A percentile compares a stretch with the other conserved stretches of the same genome.
These are phyloP conservation scores for Coremacera marginata DNA, from an alignment of 2,888 invertebrate species.

Conservation along the genomic window DNA sequence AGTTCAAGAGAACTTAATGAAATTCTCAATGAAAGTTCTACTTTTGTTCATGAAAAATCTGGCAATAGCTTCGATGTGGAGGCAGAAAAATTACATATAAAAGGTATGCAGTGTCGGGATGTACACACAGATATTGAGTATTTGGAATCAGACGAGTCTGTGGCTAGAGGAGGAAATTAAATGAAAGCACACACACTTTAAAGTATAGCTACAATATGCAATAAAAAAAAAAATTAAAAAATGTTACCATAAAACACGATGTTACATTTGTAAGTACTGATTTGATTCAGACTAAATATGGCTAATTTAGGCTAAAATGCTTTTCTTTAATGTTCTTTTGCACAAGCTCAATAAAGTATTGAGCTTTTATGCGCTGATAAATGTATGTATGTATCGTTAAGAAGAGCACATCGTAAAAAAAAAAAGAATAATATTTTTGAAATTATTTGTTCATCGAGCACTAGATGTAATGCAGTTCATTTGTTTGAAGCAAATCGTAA, in stretches of 20 bases:
- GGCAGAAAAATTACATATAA: constrained; percentile 71
- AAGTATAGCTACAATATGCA: neutral
- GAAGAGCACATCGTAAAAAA: neutral
- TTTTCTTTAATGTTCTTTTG: neutral
- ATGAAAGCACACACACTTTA: neutral
- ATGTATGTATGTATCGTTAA: neutral
- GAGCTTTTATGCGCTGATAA: neutral
- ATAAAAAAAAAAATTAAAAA: neutral
- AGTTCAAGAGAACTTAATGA: constrained; percentile 64
- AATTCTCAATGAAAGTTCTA: constrained; percentile 69
- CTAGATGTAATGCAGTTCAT: too few relatives aligned
- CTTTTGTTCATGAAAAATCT: constrained; percentile 69
- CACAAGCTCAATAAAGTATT: neutral
- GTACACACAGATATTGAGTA: constrained; percentile 73
- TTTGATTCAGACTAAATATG: neutral
- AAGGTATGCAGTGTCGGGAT: constrained; percentile 69
- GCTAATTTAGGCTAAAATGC: neutral
- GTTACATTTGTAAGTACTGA: neutral
- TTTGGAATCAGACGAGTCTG: constrained; percentile 67
- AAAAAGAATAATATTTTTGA: too few relatives aligned
- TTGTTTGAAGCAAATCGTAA: too few relatives aligned
- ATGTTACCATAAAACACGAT: neutral
- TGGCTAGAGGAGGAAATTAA: constrained; percentile 60
- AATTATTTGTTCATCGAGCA: too few relatives aligned
- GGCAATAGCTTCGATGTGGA: constrained; percentile 69